A percentile compares a stretch with the other conserved stretches of the same genome.
These are phyloP conservation scores for Diabrotica undecimpunctata DNA, from an alignment of 1,140 invertebrate species.

Conservation along the genomic window DNA sequence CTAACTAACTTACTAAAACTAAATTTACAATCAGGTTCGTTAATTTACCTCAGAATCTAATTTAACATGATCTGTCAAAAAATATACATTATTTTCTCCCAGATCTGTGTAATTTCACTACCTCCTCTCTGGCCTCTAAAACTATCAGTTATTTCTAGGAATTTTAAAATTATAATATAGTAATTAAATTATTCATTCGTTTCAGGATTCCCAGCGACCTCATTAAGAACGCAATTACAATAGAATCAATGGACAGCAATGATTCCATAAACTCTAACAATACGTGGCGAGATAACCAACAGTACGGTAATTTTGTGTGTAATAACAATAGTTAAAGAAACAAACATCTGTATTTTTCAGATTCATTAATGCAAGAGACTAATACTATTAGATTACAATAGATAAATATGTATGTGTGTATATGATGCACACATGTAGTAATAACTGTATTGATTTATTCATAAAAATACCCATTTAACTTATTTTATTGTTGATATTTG, in stretches of 20 bases:
- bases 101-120: too few relatives aligned
- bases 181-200: constrained; percentile 19
- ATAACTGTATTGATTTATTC: constrained; percentile 16
- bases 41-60: too few relatives aligned
- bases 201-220: constrained; percentile 51
- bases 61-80: too few relatives aligned
- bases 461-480: constrained; percentile 21
- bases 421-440: constrained; percentile 17
- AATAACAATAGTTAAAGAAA: constrained; percentile 40
- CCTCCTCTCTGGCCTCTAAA: too few relatives aligned
- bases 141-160: too few relatives aligned
- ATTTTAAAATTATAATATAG: neutral
- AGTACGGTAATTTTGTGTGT: constrained; percentile 43
- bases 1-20: too few relatives aligned
- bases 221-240: constrained; percentile 54
- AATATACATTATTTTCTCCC: too few relatives aligned
- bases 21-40: too few relatives aligned
- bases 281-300: constrained; percentile 44
- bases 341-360: constrained; percentile 37
- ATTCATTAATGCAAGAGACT: constrained; percentile 37
- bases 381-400: constrained; percentile 16
- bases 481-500: constrained; percentile 23
- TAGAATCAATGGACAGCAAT: constrained; percentile 47
- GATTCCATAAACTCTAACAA: constrained; percentile 51
- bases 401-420: constrained; percentile 15